phyloP scores from a whole-genome alignment of 2,113 vertebrate species.

The Paedocypris sp. region DNA sequence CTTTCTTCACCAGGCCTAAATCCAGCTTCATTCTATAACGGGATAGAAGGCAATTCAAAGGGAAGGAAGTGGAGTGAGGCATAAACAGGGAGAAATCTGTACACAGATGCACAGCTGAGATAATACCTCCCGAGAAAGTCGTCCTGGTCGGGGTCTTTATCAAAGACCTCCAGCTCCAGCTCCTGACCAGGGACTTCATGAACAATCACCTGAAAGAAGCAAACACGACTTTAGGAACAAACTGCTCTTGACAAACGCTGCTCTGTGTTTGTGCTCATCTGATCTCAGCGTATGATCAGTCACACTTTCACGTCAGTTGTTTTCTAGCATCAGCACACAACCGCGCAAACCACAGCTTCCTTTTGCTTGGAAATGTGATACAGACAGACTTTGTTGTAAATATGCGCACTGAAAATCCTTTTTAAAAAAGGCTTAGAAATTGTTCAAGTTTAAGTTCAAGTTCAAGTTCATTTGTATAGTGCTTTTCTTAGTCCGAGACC shows the following conservation, averaged over 20 bases:
- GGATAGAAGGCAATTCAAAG: neutral
- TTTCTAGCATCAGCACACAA: neutral
- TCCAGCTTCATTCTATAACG: slow-evolving; percentile 74
- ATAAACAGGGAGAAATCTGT: too few species aligned
- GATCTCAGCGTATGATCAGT: slow-evolving; percentile 27
- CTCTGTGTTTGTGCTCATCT: neutral
- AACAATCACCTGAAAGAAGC: slow-evolving; percentile 75
- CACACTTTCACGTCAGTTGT: slow-evolving; percentile 1
- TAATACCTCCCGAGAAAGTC: slow-evolving; percentile 86
- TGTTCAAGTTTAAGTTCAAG: too few species aligned
- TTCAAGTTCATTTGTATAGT: too few species aligned
- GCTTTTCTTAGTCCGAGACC: too few species aligned
- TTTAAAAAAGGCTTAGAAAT: too few species aligned
- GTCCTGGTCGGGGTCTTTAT: slow-evolving; percentile 93
- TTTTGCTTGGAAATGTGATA: neutral
- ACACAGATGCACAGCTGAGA: too few species aligned
- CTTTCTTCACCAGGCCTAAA: slow-evolving; percentile 74
- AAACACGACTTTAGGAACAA: slow-evolving; percentile 44
- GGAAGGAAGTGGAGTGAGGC: neutral
- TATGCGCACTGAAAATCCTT: too few species aligned
- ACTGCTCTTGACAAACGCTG: neutral
- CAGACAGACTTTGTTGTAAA: too few species aligned
- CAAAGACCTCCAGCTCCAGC: slow-evolving; percentile 86
- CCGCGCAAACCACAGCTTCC: slow-evolving; percentile 35
- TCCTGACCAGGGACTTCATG: slow-evolving; percentile 92